phyloP scores from a whole-genome alignment of 2,888 invertebrate genomes.

The Luperina nickerlii region DNA sequence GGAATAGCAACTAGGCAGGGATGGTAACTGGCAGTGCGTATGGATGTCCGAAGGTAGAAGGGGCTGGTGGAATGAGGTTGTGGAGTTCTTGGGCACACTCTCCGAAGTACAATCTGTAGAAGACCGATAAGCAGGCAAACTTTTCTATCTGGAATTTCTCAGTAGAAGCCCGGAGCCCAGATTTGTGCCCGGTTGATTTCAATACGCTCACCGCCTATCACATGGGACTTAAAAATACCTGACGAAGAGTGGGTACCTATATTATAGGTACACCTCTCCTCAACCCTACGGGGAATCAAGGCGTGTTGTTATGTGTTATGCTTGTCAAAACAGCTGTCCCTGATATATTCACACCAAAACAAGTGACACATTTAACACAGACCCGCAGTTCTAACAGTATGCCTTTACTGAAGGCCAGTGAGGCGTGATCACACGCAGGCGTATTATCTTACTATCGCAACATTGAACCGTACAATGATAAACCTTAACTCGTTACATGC shows the following conservation, averaged over 20 bases:
- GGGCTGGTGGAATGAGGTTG: no score
- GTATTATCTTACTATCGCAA: conserved; percentile 53
- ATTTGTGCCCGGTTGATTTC: no score
- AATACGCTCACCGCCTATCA: neutral
- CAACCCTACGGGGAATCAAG: neutral
- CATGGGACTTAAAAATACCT: neutral
- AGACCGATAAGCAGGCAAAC: no score
- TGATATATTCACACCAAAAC: conserved; percentile 6
- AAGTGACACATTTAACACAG: conserved; percentile 12
- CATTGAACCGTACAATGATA: conserved; percentile 57
- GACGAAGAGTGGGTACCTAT: neutral
- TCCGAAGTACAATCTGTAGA: no score
- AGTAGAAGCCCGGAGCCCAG: neutral
- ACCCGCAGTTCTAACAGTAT: conserved; percentile 25
- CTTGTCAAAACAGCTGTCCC: neutral
- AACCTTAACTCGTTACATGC: conserved; percentile 39
- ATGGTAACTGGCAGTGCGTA: no score
- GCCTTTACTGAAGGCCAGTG: conserved; percentile 34
- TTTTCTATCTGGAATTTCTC: no score
- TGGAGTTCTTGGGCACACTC: no score
- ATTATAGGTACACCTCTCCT: neutral
- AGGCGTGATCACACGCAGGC: conserved; percentile 39
- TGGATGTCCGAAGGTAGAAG: no score
- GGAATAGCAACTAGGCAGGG: no score
- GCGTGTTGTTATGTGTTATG: neutral